Percentiles rank a stretch among this genome's conserved stretches.
phyloP scores from a whole-genome alignment of 53 echinoderm and acorn worm genomes.

The Astropecten irregularis region DNA sequence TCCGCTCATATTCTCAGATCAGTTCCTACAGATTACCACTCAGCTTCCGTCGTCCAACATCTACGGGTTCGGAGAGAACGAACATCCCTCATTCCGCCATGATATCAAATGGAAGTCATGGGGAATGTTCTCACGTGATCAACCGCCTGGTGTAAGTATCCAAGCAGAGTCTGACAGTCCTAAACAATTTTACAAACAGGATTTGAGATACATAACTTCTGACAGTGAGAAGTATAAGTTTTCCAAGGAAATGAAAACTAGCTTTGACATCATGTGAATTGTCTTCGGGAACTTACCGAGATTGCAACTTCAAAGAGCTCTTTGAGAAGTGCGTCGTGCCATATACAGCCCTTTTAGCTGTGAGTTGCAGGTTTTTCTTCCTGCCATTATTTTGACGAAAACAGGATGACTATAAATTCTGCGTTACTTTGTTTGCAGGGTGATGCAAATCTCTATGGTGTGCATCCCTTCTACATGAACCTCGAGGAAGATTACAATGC shows the following conservation, averaged over 20 bases:
- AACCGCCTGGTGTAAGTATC: slow-evolving; percentile 86
- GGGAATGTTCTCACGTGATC: slow-evolving; percentile 89
- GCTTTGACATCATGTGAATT: too few relatives aligned
- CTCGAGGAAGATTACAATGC: slow-evolving; percentile 85
- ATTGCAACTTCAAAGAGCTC: too few relatives aligned
- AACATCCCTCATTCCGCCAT: slow-evolving; percentile 85
- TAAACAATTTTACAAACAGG: neutral
- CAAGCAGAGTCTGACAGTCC: too few relatives aligned
- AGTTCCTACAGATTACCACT: slow-evolving; percentile 85
- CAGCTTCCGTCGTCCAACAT: slow-evolving; percentile 77
- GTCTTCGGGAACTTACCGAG: too few relatives aligned
- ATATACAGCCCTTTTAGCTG: too few relatives aligned
- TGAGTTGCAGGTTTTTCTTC: too few relatives aligned
- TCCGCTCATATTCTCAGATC: slow-evolving; percentile 84
- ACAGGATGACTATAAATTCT: too few relatives aligned
- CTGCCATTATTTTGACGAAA: too few relatives aligned
- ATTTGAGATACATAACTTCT: neutral
- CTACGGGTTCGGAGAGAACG: slow-evolving; percentile 93
- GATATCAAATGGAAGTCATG: slow-evolving; percentile 88
- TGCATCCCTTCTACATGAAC: slow-evolving; percentile 93
- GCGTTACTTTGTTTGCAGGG: too few relatives aligned
- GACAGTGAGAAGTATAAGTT: neutral
- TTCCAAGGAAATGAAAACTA: too few relatives aligned
- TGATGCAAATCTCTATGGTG: slow-evolving; percentile 84
- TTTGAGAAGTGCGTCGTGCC: too few relatives aligned